Conservation (phyloP, 2,797 vertebrate species). For the Coilia nasus region DNA sequence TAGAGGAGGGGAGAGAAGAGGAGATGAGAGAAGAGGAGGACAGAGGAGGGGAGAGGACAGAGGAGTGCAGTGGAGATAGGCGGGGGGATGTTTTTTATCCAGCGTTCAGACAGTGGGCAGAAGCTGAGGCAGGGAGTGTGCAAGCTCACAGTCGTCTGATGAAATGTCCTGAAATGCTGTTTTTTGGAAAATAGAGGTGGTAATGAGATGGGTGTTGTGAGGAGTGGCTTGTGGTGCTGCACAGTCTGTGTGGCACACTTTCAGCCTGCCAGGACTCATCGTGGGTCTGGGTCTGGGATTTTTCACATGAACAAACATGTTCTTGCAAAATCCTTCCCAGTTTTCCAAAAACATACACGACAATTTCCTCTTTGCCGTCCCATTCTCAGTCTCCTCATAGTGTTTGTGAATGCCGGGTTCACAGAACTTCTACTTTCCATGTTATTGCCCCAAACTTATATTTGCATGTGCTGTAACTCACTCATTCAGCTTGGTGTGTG, state of each 20-base stretch:
- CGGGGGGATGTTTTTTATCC: constrained; percentile 22
- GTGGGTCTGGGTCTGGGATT: neutral
- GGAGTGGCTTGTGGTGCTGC: neutral
- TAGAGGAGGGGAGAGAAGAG: neutral
- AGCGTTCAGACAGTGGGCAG: constrained; percentile 11
- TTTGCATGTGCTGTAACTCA: too few relatives aligned
- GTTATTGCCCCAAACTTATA: too few relatives aligned
- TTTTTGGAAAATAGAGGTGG: neutral
- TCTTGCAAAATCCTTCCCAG: neutral
- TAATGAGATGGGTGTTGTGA: constrained; percentile 35
- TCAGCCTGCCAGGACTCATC: neutral
- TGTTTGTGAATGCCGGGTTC: too few relatives aligned
- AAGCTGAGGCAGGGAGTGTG: neutral
- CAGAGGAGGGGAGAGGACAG: neutral
- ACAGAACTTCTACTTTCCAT: too few relatives aligned
- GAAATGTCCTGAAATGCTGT: constrained; percentile 48
- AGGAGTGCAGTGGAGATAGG: constrained; percentile 32
- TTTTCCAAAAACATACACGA: neutral
- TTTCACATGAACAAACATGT: neutral
- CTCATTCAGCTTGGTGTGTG: too few relatives aligned
- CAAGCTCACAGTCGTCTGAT: constrained; percentile 34
- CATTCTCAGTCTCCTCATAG: too few relatives aligned
- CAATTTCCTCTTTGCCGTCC: neutral
- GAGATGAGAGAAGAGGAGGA: constrained; percentile 7
- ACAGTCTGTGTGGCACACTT: neutral